Conservation (phyloP, 2,888 invertebrate species). For the Andrena chrysosceles region DNA sequence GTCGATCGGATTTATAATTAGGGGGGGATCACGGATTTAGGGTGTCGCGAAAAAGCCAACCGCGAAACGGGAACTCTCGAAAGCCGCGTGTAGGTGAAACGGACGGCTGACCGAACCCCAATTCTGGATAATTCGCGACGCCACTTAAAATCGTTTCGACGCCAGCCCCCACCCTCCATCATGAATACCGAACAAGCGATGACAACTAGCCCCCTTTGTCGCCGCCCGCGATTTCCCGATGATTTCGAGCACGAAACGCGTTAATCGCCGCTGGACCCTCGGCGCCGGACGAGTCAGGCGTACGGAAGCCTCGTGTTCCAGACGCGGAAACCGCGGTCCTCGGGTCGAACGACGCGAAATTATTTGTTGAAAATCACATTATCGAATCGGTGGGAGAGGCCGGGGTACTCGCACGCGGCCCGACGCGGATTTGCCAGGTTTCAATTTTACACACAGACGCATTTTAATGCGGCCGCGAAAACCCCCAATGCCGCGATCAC, state of each 20-base stretch:
- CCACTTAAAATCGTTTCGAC: conserved; percentile 69
- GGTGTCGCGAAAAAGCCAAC: neutral
- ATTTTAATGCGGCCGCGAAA: conserved; percentile 71
- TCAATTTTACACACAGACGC: conserved; percentile 73
- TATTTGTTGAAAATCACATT: conserved; percentile 72
- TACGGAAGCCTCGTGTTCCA: conserved; percentile 42
- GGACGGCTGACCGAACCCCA: conserved; percentile 45
- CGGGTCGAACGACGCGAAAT: conserved; percentile 53
- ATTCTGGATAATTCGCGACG: conserved; percentile 56
- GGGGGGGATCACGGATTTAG: neutral
- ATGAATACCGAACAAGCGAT: conserved; percentile 57
- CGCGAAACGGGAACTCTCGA: conserved; percentile 1
- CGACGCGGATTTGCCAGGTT: conserved; percentile 61
- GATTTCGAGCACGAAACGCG: conserved; percentile 62
- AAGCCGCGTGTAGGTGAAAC: conserved; percentile 43
- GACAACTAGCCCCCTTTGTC: conserved; percentile 48
- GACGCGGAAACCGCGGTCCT: conserved; percentile 42
- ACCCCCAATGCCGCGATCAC: conserved; percentile 64
- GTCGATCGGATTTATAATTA: conserved; percentile 15
- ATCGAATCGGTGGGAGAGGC: conserved; percentile 52
- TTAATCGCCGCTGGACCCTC: conserved; percentile 56
- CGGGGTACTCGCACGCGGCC: neutral
- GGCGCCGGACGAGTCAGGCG: conserved; percentile 43
- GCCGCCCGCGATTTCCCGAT: conserved; percentile 49
- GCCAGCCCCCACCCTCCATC: conserved; percentile 24